Evolutionary conservation across 2,797 vertebrate genomes (phyloP).

Genomic region (Danio tinwini): DNA sequence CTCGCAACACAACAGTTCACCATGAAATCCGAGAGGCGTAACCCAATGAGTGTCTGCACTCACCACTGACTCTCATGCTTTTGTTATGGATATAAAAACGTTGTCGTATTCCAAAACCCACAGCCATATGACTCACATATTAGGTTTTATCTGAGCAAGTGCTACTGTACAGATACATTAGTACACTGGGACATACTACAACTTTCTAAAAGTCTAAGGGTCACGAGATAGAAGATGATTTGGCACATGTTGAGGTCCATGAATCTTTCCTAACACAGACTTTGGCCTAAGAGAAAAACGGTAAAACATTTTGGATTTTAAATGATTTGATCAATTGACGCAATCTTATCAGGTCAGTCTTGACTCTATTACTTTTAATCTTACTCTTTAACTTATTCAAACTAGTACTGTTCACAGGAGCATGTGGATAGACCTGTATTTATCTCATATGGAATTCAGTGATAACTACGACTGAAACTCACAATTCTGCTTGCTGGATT

Average conservation of each 20-base stretch:
- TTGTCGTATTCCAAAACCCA: neutral
- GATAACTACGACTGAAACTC: neutral
- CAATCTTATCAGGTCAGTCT: neutral
- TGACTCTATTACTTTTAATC: neutral
- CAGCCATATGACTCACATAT: neutral
- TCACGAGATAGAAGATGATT: conserved; percentile 54
- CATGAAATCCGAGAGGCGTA: conserved; percentile 24
- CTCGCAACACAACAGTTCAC: neutral
- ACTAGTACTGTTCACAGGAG: neutral
- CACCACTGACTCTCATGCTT: neutral
- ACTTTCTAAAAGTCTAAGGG: conserved; percentile 56
- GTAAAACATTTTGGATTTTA: conserved; percentile 27
- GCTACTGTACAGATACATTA: neutral
- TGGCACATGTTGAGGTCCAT: conserved; percentile 30
- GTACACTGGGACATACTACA: neutral
- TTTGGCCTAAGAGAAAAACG: conserved; percentile 66
- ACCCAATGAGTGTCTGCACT: conserved; percentile 12
- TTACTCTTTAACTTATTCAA: neutral
- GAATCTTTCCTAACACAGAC: conserved; percentile 56
- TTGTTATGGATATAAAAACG: conserved; percentile 1
- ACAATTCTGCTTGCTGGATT: neutral
- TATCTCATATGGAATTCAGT: neutral
- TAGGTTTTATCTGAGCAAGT: neutral
- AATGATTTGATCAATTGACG: neutral
- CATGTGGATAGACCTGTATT: neutral